Base-by-base conservation (phyloP, 2,888 invertebrate genomes). In the Chrysina gloriosa region DNA sequence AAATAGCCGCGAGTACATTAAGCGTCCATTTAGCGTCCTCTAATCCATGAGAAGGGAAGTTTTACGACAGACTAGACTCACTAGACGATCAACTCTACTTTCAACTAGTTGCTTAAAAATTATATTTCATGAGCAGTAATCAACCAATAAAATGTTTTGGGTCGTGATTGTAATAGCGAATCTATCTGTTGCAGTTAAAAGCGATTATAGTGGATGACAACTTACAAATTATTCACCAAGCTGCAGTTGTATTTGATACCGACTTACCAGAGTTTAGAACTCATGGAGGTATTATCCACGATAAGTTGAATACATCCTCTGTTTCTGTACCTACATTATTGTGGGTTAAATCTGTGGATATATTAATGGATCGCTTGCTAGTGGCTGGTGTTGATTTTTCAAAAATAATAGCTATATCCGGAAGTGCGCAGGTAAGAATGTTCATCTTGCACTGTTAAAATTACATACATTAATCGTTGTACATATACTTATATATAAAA, bases 311-410 rank as follows among this genome's bases (percentile, higher is more conserved):
- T 67, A 81, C 84, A 0, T 81, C 84, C 70, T 81, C 86, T 3
- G 92, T 92, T 72, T 91, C 91, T 47, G 93, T 92, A 0, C 97
- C 97, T 0, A 91, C 95, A 0, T 84, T 94, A 23, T 93, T 98
- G 90, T 98, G 97, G 97, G 91, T 98, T 4, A 96, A 97, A 84
- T 96, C 97, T 0, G 81, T 98, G 47, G 98, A 98, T 79, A 90
- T 97, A 85, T 88, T 96, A 1, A 85, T 98, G 84, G 94, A 95
- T 80, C 89, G 92, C 69, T 86, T 98, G 29, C 88, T 93, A 29
- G 88, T 93, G 1, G 89, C 89, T 61, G 94, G 94, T 5, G 93
- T 94, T 0, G 93, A 95, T 81, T 93, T 97, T 77, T 88, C 90
- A 16, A 89, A 88, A 71, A 90, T 98, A n/a, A 88, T 86, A 0